phyloP scores from a whole-genome alignment of 2,113 vertebrate species.

The Alces alces region DNA sequence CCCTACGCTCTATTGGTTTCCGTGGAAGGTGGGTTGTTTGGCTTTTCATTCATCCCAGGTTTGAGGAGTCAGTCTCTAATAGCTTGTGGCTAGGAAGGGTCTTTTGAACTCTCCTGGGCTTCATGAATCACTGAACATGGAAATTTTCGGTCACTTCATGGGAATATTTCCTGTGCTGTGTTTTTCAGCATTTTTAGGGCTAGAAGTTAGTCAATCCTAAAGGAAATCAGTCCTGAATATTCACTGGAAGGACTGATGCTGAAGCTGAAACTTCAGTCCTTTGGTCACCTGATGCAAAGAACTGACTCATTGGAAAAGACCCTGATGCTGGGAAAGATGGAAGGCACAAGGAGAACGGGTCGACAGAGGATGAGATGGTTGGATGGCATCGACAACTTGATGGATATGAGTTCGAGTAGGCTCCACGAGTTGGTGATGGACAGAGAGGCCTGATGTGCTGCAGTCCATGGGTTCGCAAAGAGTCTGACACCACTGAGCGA shows the following conservation, averaged over 20 bases:
- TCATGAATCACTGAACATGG: neutral
- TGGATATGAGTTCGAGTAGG: neutral
- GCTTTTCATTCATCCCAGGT: neutral
- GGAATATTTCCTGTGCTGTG: neutral
- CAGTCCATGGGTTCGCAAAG: neutral
- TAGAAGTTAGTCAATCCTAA: neutral
- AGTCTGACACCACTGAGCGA: rapidly evolving
- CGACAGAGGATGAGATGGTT: neutral
- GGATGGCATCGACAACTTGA: neutral
- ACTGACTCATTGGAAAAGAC: neutral
- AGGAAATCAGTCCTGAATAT: neutral
- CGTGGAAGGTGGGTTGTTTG: neutral
- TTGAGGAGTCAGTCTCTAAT: neutral
- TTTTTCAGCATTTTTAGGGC: neutral
- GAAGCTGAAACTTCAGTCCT: neutral
- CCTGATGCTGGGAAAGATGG: neutral
- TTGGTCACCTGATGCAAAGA: neutral
- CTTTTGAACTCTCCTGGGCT: neutral
- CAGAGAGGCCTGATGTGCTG: neutral
- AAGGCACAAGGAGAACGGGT: neutral
- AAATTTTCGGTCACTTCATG: neutral
- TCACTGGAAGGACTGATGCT: neutral
- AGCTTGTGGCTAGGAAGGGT: neutral
- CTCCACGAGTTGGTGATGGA: neutral
- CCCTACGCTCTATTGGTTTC: neutral